Evolutionary conservation across 2,113 vertebrate genomes (phyloP).

Genomic region (Ranitomeya variabilis): DNA sequence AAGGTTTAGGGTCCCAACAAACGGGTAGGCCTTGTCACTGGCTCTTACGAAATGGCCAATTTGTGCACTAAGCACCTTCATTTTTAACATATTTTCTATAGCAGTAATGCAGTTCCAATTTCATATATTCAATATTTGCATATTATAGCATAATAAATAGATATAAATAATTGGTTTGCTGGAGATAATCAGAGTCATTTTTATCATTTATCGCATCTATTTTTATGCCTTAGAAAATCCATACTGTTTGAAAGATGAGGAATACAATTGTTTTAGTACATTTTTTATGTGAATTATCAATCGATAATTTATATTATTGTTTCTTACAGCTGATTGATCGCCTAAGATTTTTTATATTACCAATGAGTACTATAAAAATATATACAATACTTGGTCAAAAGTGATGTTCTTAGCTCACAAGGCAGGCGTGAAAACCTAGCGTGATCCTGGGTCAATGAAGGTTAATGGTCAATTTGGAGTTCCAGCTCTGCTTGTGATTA

Average conservation of each 20-base stretch:
- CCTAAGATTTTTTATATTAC: not conserved
- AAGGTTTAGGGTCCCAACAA: no score
- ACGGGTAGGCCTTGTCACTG: no score
- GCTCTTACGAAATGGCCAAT: no score
- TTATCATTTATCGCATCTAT: no score
- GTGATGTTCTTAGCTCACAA: not conserved
- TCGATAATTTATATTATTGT: not conserved
- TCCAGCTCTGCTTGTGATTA: conserved; percentile 5
- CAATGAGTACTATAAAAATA: not conserved
- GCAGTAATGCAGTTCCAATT: no score
- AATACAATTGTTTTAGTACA: not conserved
- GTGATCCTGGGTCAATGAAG: not conserved
- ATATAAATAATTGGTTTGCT: no score
- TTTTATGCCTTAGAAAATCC: no score
- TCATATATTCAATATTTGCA: no score
- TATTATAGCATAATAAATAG: no score
- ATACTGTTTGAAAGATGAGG: not conserved
- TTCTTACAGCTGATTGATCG: not conserved
- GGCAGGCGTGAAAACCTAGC: not conserved
- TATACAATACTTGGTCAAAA: not conserved
- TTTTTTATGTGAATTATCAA: not conserved
- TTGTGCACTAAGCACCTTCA: no score
- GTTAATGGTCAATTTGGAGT: not conserved
- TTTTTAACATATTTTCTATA: no score
- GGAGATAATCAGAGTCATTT: no score